Conservation (phyloP, 2,113 vertebrate genomes). For the Onychostoma macrolepis region DNA sequence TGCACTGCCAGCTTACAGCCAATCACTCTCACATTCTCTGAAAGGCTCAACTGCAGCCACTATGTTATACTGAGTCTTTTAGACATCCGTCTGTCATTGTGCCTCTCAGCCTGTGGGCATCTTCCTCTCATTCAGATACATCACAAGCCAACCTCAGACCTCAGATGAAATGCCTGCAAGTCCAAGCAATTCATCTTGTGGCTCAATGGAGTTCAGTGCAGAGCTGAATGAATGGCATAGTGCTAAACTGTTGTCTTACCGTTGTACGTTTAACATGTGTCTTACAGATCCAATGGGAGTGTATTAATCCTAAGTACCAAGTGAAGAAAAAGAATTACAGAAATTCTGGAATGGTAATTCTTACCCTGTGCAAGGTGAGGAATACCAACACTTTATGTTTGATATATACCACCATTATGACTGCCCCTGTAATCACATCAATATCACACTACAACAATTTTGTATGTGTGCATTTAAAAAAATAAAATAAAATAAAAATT, state of each 20-base stretch:
- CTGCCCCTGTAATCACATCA: too few species aligned
- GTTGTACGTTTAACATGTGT: neutral
- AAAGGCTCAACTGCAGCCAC: constrained; percentile 4
- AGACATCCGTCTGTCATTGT: constrained; percentile 14
- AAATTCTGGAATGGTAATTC: constrained; percentile 94
- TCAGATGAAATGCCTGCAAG: too few species aligned
- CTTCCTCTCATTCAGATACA: neutral
- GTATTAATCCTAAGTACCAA: constrained; percentile 98
- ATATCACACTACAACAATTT: too few species aligned
- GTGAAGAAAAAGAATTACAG: constrained; percentile 98
- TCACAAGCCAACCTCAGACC: neutral
- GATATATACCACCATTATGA: too few species aligned
- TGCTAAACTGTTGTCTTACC: neutral
- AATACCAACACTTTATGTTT: neutral
- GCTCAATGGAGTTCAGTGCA: neutral
- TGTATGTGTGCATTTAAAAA: too few species aligned
- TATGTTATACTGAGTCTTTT: constrained; percentile 2
- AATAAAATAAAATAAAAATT: too few species aligned
- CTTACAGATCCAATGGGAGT: constrained; percentile 92
- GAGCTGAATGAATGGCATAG: neutral
- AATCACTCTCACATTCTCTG: constrained; percentile 6
- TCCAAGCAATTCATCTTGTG: neutral
- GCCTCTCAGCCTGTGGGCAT: neutral
- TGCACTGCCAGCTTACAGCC: constrained; percentile 3
- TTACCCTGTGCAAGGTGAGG: constrained; percentile 94